Evolutionary conservation across 2,797 vertebrate genomes (phyloP).

Genomic region (Knipowitschia caucasica): DNA sequence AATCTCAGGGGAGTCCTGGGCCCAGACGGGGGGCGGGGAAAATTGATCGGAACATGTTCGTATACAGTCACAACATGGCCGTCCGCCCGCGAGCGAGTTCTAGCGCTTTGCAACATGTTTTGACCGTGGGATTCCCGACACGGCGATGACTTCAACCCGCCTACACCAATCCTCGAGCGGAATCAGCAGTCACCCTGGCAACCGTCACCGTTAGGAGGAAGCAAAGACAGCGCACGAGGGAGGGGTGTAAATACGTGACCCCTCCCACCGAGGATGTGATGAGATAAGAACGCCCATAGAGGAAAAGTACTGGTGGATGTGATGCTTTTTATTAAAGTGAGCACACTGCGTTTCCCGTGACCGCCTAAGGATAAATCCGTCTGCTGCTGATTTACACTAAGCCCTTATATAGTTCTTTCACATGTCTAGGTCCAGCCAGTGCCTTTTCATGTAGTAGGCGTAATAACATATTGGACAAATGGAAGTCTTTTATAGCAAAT

Average conservation of each 20-base stretch:
- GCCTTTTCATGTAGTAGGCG: too few relatives aligned
- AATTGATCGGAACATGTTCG: too few relatives aligned
- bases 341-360: background rate
- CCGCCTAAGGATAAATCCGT: background rate
- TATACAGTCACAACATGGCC: too few relatives aligned
- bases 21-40: too few relatives aligned
- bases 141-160: conserved; percentile 44
- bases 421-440: too few relatives aligned
- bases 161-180: conserved; percentile 51
- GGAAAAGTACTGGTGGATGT: conserved; percentile 2
- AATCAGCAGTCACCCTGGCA: conserved; percentile 49
- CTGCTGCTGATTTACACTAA: background rate
- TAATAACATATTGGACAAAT: too few relatives aligned
- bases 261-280: background rate
- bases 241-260: background rate
- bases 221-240: background rate
- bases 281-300: background rate
- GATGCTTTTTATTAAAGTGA: background rate
- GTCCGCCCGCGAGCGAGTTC: too few relatives aligned
- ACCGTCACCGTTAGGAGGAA: conserved; percentile 38
- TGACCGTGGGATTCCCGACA: conserved; percentile 68
- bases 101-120: too few relatives aligned
- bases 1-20: too few relatives aligned
- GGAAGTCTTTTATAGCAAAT: too few relatives aligned
- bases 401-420: background rate